A percentile compares a stretch with the other conserved stretches of the same genome.
Conservation (phyloP, 2,888 invertebrate species). For the Caenorhabditis doughertyi region DNA sequence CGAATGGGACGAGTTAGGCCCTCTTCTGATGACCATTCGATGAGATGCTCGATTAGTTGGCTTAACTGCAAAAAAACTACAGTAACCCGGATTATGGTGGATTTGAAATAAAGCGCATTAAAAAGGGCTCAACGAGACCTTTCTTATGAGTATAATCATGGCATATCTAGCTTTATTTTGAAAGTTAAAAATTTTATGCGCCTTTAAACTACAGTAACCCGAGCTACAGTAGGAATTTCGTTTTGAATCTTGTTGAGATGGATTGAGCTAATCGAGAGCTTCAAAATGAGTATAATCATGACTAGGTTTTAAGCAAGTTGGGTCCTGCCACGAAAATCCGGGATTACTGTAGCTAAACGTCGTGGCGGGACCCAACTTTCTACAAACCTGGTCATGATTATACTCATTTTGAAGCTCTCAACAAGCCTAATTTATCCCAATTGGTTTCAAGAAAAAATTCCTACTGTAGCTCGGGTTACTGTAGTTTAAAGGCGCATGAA, state of each 20-base stretch:
- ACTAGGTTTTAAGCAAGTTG: background rate
- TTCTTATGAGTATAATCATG: too few species aligned
- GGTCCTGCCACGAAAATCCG: background rate
- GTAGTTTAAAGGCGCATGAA: background rate
- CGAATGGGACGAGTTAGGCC: constrained; percentile 67
- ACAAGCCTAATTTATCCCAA: background rate
- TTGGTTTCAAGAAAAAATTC: too few species aligned
- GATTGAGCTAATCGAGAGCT: background rate
- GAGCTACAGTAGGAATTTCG: background rate
- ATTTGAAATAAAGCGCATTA: too few species aligned
- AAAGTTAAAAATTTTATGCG: too few species aligned
- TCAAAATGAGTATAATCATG: background rate
- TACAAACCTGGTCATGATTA: background rate
- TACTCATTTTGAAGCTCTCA: background rate
- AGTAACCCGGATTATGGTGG: background rate
- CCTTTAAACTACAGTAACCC: constrained; percentile 9
- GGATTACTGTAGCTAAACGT: background rate
- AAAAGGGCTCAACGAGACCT: too few species aligned
- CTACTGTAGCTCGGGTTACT: background rate
- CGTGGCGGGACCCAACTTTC: too few species aligned
- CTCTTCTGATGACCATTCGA: constrained; percentile 64
- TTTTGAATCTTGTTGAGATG: background rate
- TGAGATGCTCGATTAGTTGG: constrained; percentile 59
- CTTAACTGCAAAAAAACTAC: constrained; percentile 57
- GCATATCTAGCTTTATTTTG: too few species aligned